A percentile compares a stretch with the other conserved stretches of the same genome.
Conservation (phyloP, 2,113 vertebrate species). For the Microtus montanus region DNA sequence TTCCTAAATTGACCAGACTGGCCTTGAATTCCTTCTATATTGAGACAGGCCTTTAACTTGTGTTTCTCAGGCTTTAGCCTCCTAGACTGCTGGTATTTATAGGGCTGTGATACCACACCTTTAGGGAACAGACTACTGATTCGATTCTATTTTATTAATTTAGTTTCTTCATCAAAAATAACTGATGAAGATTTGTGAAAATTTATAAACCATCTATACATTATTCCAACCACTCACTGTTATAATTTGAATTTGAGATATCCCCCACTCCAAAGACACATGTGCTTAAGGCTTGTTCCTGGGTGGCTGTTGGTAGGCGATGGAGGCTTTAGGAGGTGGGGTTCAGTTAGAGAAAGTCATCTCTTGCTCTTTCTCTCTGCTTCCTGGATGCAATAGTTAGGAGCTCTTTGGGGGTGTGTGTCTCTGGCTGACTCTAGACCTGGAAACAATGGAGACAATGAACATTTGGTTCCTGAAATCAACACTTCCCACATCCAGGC, state of each 20-base stretch:
- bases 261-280: fast-evolving
- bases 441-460: neutral
- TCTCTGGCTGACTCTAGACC: neutral
- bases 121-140: neutral
- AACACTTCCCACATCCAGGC: neutral
- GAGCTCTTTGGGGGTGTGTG: neutral
- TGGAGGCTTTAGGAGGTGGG: neutral
- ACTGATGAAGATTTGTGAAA: neutral
- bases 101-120: neutral
- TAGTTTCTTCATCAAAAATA: constrained; percentile 9
- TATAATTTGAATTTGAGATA: neutral
- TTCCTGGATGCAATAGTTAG: neutral
- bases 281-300: neutral
- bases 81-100: neutral
- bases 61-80: neutral
- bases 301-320: neutral
- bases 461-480: neutral
- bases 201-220: neutral
- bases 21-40: neutral
- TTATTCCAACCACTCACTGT: neutral
- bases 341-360: neutral
- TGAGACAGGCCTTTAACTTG: neutral
- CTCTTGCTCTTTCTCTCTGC: neutral
- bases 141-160: neutral
- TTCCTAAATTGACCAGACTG: neutral